phyloP scores from a whole-genome alignment of 2,113 vertebrate genomes.

The Aegypius monachus region DNA sequence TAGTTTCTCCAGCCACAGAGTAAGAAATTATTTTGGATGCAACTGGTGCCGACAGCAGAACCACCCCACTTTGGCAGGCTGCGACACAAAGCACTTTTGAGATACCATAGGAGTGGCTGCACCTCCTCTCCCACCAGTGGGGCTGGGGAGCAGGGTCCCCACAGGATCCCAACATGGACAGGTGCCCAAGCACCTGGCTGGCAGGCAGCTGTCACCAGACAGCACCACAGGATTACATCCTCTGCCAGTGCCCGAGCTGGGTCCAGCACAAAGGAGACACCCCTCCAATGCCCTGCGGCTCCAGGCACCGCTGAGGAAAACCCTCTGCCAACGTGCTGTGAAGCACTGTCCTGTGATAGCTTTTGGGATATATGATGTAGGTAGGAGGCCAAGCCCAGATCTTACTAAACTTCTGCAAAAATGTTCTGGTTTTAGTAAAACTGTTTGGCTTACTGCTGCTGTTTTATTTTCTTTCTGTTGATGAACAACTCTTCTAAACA shows the following conservation, averaged over 20 bases:
- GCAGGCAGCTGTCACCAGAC: rapidly evolving
- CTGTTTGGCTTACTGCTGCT: not conserved
- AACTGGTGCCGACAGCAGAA: not conserved
- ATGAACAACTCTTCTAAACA: not conserved
- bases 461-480: not conserved
- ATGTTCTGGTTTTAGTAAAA: not conserved
- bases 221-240: not conserved
- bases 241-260: not conserved
- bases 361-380: not conserved
- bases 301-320: not conserved
- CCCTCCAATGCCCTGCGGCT: not conserved
- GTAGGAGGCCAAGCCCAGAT: not conserved
- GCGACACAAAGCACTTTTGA: not conserved
- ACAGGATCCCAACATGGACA: not conserved
- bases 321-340: rapidly evolving
- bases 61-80: not conserved
- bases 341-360: not conserved
- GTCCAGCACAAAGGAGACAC: not conserved
- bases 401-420: not conserved
- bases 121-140: not conserved
- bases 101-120: not conserved
- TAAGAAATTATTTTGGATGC: not conserved
- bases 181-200: not conserved
- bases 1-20: not conserved
- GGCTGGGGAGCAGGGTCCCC: not conserved